Conservation (phyloP, 2,888 invertebrate species). For the Helobdella robusta region DNA sequence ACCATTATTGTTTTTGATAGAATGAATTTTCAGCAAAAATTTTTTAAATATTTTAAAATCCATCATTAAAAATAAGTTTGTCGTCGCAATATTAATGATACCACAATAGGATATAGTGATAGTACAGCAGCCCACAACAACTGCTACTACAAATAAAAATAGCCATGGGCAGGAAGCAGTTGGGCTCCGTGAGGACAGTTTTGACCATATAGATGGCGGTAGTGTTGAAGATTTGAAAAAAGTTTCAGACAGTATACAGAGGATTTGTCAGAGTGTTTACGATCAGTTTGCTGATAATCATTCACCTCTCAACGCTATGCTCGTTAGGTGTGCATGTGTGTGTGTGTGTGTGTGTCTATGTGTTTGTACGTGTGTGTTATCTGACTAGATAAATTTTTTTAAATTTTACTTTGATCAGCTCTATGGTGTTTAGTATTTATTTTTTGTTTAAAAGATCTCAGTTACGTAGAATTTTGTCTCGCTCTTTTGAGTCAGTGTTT, state of each 20-base stretch:
- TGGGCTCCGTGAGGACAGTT: too few species aligned
- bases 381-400: too few species aligned
- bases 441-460: neutral
- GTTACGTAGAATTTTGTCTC: too few species aligned
- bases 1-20: too few species aligned
- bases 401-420: neutral
- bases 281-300: neutral
- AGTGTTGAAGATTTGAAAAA: slow-evolving; percentile 22
- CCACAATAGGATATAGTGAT: too few species aligned
- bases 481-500: neutral
- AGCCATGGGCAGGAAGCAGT: too few species aligned
- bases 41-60: too few species aligned
- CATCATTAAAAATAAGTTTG: too few species aligned
- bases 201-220: neutral
- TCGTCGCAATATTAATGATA: too few species aligned
- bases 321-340: slow-evolving; percentile 3
- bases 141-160: too few species aligned
- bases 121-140: neutral
- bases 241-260: slow-evolving; percentile 21
- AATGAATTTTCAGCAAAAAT: too few species aligned
- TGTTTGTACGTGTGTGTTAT: too few species aligned
- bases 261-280: slow-evolving; percentile 16
- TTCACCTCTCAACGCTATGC: neutral
- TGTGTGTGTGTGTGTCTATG: neutral
- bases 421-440: neutral